These are phyloP conservation scores for Irena cyanogastra DNA, from an alignment of 2,113 vertebrate genomes.

Conservation along the genomic window DNA sequence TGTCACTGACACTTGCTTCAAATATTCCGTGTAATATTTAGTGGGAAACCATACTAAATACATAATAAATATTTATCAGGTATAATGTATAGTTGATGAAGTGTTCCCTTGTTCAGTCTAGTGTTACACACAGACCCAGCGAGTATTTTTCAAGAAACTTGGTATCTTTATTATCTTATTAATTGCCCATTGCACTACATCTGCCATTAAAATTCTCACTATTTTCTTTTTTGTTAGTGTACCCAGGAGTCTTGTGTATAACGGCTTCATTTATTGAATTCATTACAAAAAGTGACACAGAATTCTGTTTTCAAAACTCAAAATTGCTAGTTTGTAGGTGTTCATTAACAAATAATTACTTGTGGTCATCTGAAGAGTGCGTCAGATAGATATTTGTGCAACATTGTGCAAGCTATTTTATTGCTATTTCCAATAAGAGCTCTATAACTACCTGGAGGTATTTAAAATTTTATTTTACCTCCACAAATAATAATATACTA, in stretches of 20 bases:
- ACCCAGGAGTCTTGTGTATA: not conserved
- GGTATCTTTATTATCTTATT: not conserved
- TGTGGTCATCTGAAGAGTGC: not conserved
- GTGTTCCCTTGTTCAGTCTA: not conserved
- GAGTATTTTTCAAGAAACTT: not conserved
- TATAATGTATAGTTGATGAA: not conserved
- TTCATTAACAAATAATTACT: not conserved
- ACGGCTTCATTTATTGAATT: not conserved
- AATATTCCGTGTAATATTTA: not conserved
- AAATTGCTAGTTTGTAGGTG: not conserved
- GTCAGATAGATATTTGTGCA: not conserved
- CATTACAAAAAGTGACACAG: not conserved
- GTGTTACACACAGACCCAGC: fast-evolving
- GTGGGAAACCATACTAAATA: not conserved
- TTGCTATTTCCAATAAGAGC: not conserved
- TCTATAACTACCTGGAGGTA: not conserved
- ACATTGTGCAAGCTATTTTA: not conserved
- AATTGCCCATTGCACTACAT: not conserved
- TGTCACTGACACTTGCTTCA: not conserved
- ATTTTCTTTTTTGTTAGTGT: not conserved
- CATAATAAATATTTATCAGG: not conserved
- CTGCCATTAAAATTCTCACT: not conserved
- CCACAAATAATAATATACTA: not conserved
- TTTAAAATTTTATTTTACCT: not conserved
- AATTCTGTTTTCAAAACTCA: not conserved